Conservation (phyloP, 2,113 vertebrate species). For the Coryphaenoides rupestris region DNA sequence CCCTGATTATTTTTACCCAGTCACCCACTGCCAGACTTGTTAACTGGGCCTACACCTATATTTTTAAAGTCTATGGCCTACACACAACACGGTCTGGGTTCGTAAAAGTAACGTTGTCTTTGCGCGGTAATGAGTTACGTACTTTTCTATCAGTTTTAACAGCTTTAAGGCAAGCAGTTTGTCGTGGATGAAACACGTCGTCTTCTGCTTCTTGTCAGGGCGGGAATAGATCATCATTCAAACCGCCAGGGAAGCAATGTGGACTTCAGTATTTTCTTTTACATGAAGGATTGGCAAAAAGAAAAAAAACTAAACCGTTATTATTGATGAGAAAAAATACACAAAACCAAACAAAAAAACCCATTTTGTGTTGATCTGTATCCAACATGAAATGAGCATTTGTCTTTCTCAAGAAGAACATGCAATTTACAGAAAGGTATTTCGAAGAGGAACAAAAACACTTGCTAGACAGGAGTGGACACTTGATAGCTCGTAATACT, state of each 20-base stretch:
- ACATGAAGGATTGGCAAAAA: constrained; percentile 33
- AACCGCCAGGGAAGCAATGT: background rate
- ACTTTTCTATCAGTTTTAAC: too few species aligned
- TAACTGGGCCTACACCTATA: too few species aligned
- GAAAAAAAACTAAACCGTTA: too few species aligned
- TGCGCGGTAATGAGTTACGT: too few species aligned
- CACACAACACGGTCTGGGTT: too few species aligned
- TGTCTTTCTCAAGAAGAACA: constrained; percentile 45
- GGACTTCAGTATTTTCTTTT: background rate
- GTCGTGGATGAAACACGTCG: too few species aligned
- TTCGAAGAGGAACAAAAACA: constrained; percentile 45
- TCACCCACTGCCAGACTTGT: too few species aligned
- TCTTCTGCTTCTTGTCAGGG: too few species aligned
- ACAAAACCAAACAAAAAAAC: background rate
- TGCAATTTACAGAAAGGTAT: constrained; percentile 47
- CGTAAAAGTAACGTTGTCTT: too few species aligned
- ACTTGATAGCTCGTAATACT: constrained; percentile 51
- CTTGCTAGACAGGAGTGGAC: constrained; percentile 40
- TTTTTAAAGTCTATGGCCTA: too few species aligned
- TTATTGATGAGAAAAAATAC: background rate
- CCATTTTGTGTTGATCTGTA: constrained; percentile 5
- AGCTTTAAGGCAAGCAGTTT: too few species aligned
- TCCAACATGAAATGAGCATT: constrained; percentile 31
- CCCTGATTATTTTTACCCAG: too few species aligned
- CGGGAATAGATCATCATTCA: background rate